phyloP scores from a whole-genome alignment of 2,797 vertebrate genomes.

The Tympanoctomys barrerae region DNA sequence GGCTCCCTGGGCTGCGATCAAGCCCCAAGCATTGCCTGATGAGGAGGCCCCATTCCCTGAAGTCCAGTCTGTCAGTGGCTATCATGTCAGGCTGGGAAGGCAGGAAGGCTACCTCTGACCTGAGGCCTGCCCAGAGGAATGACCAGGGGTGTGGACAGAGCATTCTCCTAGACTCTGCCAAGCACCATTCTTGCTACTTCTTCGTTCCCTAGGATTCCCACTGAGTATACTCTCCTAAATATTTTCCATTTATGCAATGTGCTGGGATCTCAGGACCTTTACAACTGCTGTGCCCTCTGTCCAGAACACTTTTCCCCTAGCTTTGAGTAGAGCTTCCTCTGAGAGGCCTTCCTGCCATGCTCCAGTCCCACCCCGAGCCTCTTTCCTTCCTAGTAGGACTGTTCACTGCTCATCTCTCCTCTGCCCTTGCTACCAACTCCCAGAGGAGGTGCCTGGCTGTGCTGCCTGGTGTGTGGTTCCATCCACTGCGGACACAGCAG shows the following conservation, averaged over 20 bases:
- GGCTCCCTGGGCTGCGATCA: not conserved
- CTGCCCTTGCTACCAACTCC: not conserved
- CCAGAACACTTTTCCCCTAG: not conserved
- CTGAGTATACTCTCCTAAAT: too few species aligned
- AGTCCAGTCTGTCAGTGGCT: not conserved
- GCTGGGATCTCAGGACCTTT: not conserved
- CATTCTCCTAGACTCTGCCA: not conserved
- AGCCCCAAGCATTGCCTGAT: not conserved
- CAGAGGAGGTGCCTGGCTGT: rapidly evolving
- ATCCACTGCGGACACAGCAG: not conserved
- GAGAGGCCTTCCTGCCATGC: not conserved
- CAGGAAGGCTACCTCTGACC: not conserved
- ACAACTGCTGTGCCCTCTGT: not conserved
- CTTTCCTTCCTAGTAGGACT: not conserved
- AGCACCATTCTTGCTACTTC: not conserved
- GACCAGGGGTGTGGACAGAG: not conserved
- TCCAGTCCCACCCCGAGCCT: not conserved
- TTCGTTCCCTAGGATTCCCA: not conserved
- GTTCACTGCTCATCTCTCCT: not conserved
- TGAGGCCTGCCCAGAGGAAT: not conserved
- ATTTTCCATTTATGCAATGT: not conserved
- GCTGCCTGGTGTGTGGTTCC: not conserved
- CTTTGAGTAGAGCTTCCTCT: not conserved
- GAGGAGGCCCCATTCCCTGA: not conserved
- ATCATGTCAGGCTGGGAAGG: not conserved